Base-by-base conservation (phyloP, 2,113 vertebrate genomes). In the Brachypodius melanocephalos region DNA sequence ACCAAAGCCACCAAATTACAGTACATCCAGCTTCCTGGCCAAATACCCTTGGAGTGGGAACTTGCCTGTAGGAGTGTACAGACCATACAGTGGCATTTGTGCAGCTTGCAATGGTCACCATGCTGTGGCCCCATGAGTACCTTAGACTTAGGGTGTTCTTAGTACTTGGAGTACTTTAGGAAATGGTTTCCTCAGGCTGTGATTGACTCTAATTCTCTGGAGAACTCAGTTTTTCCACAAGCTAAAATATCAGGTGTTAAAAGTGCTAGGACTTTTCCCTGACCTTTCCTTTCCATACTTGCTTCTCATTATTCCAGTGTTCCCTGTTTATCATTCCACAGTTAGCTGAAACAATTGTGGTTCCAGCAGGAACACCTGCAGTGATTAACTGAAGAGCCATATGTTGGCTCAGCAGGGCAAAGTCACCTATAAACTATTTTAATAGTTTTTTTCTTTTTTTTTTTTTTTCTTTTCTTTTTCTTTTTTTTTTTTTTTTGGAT, bases 391-490 rank as follows among this genome's bases (percentile, higher is more conserved):
- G 40, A 93, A 93, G 78, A 54, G 49, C 49, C 89, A 90, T 80
- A 74, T 96, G 95, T 77, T 89, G 57, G 42, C 61, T 86, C 73
- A 77, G 49, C 63, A 62, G 63, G 86, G 29, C 95, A 97, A 96
- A 96, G 96, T 97, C 96, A 97, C 95, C 94, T 96, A 86, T 81
- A 96, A 95, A 93, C 68, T 91, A 21, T 63, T 85, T 48, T 14
- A 5, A 9, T 49, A n/a, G 24, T 14, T 25, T 25, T 49, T 49
- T 45, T 20, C 18, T 6, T 45, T 46, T 20, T 46, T 46, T 46
- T 45, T 48, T 48, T 22, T 45, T 45, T 48, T 48, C 24, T 24
- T 46, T 46, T 20, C 21, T 7, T 19, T 46, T 46, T 46, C 43
- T 45, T 87, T 17, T 34, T 40, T n/a, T 38, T 28, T 32, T 40